Percentiles rank a stretch among this genome's conserved stretches.
Evolutionary conservation across 64 coral and sea anemone genomes (phyloP).

Genomic region (Montipora efflorescens): DNA sequence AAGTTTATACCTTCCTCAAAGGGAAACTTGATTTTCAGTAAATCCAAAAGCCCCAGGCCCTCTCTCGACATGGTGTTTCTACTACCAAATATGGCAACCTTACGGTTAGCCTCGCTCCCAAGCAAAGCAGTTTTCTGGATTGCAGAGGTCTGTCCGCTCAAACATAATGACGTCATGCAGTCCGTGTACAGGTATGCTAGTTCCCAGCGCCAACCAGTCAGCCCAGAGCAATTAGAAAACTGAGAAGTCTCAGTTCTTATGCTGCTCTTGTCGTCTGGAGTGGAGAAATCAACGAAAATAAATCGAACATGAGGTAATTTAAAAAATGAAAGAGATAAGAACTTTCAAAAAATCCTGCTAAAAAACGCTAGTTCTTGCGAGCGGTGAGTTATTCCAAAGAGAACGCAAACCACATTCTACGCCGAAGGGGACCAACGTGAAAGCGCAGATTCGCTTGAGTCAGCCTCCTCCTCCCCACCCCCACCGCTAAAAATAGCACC

Average conservation of each 20-base stretch:
- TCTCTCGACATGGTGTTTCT: slow-evolving; percentile 10
- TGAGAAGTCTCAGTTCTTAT: slow-evolving; percentile 66
- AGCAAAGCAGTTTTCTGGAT: slow-evolving; percentile 90
- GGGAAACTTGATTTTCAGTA: slow-evolving; percentile 80
- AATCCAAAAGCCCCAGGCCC: slow-evolving; percentile 72
- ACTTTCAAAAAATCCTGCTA: too few species aligned
- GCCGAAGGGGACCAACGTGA: too few species aligned
- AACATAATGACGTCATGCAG: slow-evolving; percentile 82
- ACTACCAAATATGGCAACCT: slow-evolving; percentile 64
- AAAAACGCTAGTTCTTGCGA: too few species aligned
- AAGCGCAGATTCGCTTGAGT: too few species aligned
- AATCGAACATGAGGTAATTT: neutral
- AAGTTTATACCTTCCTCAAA: slow-evolving; percentile 39
- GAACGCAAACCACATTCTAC: too few species aligned
- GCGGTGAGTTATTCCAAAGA: too few species aligned
- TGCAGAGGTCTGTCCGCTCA: slow-evolving; percentile 76
- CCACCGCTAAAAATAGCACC: neutral
- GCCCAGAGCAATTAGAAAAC: slow-evolving; percentile 53
- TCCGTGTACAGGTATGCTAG: slow-evolving; percentile 84
- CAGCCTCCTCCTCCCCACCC: too few species aligned
- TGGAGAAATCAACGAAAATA: neutral
- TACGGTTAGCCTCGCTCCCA: slow-evolving; percentile 70
- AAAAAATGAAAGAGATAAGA: neutral
- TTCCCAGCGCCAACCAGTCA: slow-evolving; percentile 93
- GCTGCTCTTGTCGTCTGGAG: slow-evolving; percentile 20